Conservation (phyloP, 2,888 invertebrate species). For the Diaprepes abbreviatus region DNA sequence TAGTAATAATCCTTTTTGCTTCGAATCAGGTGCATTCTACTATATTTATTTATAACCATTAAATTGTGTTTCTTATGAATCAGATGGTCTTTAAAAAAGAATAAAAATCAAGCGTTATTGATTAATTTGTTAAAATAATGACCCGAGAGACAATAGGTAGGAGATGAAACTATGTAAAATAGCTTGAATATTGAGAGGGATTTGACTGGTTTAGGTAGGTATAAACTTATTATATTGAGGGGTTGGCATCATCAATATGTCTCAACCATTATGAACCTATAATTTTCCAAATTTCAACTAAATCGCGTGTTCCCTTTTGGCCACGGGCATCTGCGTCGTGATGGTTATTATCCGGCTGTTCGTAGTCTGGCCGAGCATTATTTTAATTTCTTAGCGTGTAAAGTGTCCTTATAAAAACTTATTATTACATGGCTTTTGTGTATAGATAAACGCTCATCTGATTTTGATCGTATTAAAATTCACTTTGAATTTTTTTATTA, state of each 20-base stretch:
- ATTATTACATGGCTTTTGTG: constrained; percentile 37
- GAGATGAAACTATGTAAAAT: constrained; percentile 42
- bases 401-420: constrained; percentile 46
- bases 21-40: too few species aligned
- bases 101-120: constrained; percentile 14
- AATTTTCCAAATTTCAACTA: constrained; percentile 52
- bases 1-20: too few species aligned
- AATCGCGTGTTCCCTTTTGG: constrained; percentile 55
- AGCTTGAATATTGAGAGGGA: constrained; percentile 45
- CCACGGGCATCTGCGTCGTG: constrained; percentile 51
- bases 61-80: background rate
- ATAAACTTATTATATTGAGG: constrained; percentile 45
- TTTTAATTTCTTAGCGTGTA: constrained; percentile 52
- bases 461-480: constrained; percentile 24
- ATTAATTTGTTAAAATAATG: constrained; percentile 21
- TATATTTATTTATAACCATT: too few species aligned
- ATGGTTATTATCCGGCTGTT: constrained; percentile 52
- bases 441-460: constrained; percentile 29
- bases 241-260: constrained; percentile 54
- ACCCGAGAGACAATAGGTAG: constrained; percentile 23
- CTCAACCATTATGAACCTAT: constrained; percentile 51
- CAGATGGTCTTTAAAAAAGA: background rate
- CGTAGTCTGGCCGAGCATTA: constrained; percentile 53
- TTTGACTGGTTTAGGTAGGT: constrained; percentile 41
- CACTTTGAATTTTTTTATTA: constrained; percentile 20